These are phyloP conservation scores for Lacerta bilineata DNA, from an alignment of 2,797 vertebrate genomes.

Conservation along the genomic window DNA sequence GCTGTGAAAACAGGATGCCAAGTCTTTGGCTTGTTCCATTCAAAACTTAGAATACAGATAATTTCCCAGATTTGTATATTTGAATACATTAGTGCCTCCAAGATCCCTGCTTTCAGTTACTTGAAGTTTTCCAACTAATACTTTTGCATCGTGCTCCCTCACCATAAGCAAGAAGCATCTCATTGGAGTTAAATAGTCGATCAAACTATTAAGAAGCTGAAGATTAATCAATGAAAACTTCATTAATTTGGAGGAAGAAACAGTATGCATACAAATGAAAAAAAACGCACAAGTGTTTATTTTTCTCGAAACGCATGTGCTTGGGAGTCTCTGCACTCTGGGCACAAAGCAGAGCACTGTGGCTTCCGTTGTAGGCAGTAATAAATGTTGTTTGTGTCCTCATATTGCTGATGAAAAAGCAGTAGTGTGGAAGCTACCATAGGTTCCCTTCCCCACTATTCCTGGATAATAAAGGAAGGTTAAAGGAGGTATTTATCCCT, in stretches of 20 bases:
- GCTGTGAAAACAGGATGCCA: no score
- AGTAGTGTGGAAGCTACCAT: slow-evolving; percentile 8
- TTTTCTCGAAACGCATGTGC: background rate
- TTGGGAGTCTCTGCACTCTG: background rate
- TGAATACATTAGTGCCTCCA: background rate
- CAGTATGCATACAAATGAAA: background rate
- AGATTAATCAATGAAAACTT: background rate
- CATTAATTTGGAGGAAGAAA: background rate
- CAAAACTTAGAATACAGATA: background rate
- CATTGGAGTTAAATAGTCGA: no score
- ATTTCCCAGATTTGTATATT: background rate
- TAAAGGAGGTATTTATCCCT: background rate
- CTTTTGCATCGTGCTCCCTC: background rate
- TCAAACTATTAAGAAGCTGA: background rate
- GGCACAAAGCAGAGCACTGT: slow-evolving; percentile 1
- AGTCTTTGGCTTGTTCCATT: no score
- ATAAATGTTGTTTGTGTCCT: slow-evolving; percentile 38
- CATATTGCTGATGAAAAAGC: background rate
- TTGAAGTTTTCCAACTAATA: background rate
- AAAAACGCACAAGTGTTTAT: no score
- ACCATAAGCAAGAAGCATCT: background rate
- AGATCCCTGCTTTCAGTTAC: background rate
- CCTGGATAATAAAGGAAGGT: background rate
- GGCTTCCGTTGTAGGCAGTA: background rate
- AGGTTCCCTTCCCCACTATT: background rate